Conservation (phyloP, 2,888 invertebrate species). For the Geophilus truncorum region DNA sequence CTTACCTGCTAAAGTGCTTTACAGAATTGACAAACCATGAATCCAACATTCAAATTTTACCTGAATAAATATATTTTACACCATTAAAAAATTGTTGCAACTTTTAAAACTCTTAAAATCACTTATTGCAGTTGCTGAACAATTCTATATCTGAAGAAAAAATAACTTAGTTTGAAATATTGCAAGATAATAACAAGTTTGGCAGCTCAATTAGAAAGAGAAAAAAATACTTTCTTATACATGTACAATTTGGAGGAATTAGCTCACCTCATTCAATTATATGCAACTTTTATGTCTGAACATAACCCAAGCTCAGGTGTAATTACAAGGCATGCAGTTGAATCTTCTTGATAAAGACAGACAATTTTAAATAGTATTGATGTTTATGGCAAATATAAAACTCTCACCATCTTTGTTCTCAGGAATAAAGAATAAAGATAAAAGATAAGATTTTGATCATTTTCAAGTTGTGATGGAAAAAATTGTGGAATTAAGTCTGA, state of each 20-base stretch:
- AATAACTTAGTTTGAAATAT: not conserved
- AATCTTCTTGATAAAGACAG: not conserved
- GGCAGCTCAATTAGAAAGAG: not conserved
- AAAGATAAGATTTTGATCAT: not conserved
- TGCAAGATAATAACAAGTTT: not conserved
- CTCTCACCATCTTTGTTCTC: not conserved
- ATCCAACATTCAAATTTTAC: too few relatives aligned
- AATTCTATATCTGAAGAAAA: too few relatives aligned
- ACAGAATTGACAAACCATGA: not conserved
- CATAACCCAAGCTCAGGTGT: not conserved
- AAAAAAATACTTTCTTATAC: not conserved
- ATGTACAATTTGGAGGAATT: not conserved
- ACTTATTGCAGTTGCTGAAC: too few relatives aligned
- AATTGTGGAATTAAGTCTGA: not conserved
- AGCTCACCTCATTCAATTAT: not conserved
- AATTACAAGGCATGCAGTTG: not conserved
- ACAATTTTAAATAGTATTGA: not conserved
- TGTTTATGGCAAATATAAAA: not conserved
- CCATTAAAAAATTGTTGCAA: too few relatives aligned
- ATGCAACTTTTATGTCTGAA: not conserved
- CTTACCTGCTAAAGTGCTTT: not conserved
- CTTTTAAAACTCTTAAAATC: too few relatives aligned
- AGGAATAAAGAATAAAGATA: not conserved
- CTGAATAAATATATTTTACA: too few relatives aligned
- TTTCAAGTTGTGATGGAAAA: not conserved